Evolutionary conservation across 2,113 vertebrate genomes (phyloP).

Genomic region (Mungos mungo): DNA sequence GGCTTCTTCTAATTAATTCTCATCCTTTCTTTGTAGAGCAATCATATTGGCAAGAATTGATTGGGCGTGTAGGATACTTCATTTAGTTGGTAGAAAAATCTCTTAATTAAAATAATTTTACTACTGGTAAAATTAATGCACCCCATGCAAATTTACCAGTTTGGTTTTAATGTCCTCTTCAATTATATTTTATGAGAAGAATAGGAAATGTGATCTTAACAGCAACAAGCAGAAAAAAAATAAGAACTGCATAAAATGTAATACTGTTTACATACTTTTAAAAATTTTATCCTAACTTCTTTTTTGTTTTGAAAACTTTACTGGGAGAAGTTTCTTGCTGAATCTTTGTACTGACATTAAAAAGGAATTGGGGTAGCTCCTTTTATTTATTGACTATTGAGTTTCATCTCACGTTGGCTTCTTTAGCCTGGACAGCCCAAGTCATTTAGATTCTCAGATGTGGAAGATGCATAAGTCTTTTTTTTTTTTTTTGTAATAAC

Average conservation of each 20-base stretch:
- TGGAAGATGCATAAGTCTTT: background rate
- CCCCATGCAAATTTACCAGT: conserved; percentile 15
- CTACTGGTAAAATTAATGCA: conserved; percentile 69
- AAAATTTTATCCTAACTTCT: background rate
- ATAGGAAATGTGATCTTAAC: background rate
- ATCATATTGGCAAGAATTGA: conserved; percentile 80
- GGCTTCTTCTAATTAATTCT: conserved; percentile 80
- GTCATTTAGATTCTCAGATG: background rate
- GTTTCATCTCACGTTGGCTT: background rate
- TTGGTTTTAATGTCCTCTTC: conserved; percentile 51
- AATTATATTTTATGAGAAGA: conserved; percentile 40
- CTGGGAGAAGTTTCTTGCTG: background rate
- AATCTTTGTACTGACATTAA: background rate
- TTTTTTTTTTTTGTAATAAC: conserved; percentile 20
- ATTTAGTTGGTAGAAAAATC: conserved; percentile 73
- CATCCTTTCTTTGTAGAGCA: conserved; percentile 68
- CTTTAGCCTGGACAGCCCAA: background rate
- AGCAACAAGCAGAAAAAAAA: background rate
- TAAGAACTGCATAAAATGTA: background rate
- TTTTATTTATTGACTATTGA: background rate
- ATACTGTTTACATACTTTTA: background rate
- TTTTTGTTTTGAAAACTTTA: background rate
- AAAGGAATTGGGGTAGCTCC: background rate
- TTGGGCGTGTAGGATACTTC: conserved; percentile 74
- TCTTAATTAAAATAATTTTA: conserved; percentile 83